Evolutionary conservation across 92 coral and sea anemone genomes (phyloP), one percentile per base, ranked within the genome.

Genomic region (Metridium senile): DNA sequence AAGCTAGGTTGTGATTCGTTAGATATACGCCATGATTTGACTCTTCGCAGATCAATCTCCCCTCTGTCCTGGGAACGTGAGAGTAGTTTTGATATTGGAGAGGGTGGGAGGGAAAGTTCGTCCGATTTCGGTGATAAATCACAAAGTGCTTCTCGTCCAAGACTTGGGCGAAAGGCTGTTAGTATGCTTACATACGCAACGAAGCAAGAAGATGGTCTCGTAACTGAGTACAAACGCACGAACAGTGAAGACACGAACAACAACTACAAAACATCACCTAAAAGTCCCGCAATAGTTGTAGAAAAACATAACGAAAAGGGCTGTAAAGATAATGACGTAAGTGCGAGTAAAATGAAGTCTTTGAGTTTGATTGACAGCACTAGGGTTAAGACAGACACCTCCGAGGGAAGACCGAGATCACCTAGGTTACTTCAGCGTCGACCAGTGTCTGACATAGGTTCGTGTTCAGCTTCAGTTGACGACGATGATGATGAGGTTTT

Each of bases 11-110:
- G 82, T 22, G 74, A 87, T 30, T 85, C 97, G 2, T 45, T 88
- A 34, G 93, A 91, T 16, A 86, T 87, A 18, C 88, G 85, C 20
- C 71, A 82, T 61, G 97, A 91, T 46, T 74, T 85, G 57, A 35
- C 67, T 58, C 84, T 57, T 30, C 84, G 69, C 9, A 79, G 76
- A 43, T 33, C 84, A 0, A 54, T 54, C 26, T 79, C 84, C 9
- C 74, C 82, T 2, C 21, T 77, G 21, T 54, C 82, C 1, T 54
- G 72, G 53, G 81, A 57, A 31, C 20, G 33, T 20, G 28, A 51
- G 23, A 22, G 2, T 30, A 32, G n/a, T 28, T 33, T n/a, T 6
- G 53, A 16, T 26, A 1, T 21, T 9, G 71, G 35, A 28, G 33
- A 21, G 3, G 53, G 11, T 3, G 21, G 1, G 13, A 27, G n/a